A percentile compares a stretch with the other conserved stretches of the same genome.
Evolutionary conservation across 2,113 vertebrate species (phyloP).

Genomic region (Lophura nycthemera): DNA sequence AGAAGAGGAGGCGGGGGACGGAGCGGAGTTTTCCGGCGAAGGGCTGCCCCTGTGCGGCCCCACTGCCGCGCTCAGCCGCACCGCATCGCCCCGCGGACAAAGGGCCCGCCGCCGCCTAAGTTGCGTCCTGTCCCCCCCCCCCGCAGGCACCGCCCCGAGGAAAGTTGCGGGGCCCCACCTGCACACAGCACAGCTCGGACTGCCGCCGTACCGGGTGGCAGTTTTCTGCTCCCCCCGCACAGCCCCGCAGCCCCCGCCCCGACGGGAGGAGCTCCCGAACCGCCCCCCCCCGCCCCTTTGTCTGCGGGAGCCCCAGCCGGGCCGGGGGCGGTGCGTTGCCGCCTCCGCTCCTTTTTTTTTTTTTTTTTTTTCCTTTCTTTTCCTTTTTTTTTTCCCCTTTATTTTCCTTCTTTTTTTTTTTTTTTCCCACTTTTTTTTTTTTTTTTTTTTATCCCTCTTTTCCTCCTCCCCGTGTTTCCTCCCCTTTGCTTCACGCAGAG

Average conservation of each 20-base stretch:
- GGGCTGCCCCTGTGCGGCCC: conserved; percentile 50
- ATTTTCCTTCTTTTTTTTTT: too few relatives aligned
- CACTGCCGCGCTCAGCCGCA: not conserved
- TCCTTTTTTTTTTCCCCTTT: too few relatives aligned
- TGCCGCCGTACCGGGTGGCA: not conserved
- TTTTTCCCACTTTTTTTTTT: too few relatives aligned
- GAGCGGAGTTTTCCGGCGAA: conserved; percentile 61
- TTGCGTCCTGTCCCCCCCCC: not conserved
- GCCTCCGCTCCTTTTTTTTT: not conserved
- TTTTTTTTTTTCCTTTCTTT: too few relatives aligned
- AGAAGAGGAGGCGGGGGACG: conserved; percentile 27
- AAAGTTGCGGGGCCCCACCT: not conserved
- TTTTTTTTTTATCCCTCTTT: not conserved
- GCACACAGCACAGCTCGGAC: not conserved
- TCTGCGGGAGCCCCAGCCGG: conserved; percentile 2
- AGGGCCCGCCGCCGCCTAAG: not conserved
- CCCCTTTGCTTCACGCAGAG: too few relatives aligned
- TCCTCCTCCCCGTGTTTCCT: not conserved
- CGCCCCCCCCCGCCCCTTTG: conserved; percentile 80
- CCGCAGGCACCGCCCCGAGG: not conserved
- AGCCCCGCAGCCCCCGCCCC: not conserved
- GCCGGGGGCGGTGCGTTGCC: not conserved
- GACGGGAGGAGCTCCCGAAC: not conserved
- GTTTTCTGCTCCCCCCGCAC: not conserved
- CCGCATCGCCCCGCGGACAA: conserved; percentile 40